phyloP scores from a whole-genome alignment of 2,797 vertebrate genomes.

The Scarus forsteni region DNA sequence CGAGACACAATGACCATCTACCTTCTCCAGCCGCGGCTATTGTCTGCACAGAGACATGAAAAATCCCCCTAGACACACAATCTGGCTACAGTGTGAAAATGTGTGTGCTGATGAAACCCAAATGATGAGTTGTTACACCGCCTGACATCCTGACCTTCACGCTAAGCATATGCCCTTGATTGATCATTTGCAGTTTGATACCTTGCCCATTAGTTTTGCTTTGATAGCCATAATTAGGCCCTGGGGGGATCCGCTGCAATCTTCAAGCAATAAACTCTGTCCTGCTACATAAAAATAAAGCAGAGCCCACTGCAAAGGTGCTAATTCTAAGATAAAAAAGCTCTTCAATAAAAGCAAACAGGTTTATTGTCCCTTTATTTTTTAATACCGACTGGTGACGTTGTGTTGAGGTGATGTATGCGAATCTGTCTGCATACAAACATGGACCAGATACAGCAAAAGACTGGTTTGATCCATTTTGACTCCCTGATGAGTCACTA shows the following conservation, averaged over 20 bases:
- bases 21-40: no score
- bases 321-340: constrained; percentile 1
- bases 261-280: constrained; percentile 64
- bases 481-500: no score
- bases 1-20: no score
- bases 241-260: constrained; percentile 65
- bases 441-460: no score
- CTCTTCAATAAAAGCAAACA: constrained; percentile 23
- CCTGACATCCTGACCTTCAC: constrained; percentile 64
- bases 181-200: constrained; percentile 60
- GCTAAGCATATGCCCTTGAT: constrained; percentile 45
- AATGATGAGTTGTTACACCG: constrained; percentile 24
- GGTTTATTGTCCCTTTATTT: constrained; percentile 4
- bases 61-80: neutral
- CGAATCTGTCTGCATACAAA: no score
- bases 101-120: constrained; percentile 6
- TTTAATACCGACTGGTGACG: neutral
- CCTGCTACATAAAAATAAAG: constrained; percentile 60
- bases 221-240: constrained; percentile 71
- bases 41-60: neutral
- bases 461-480: no score
- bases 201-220: constrained; percentile 65
- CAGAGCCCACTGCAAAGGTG: constrained; percentile 42
- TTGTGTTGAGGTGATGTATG: no score
- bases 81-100: neutral